A percentile compares a stretch with the other conserved stretches of the same genome.
These are phyloP conservation scores for Oxygymnocypris stewartii DNA, from an alignment of 2,113 vertebrate genomes.

Conservation along the genomic window DNA sequence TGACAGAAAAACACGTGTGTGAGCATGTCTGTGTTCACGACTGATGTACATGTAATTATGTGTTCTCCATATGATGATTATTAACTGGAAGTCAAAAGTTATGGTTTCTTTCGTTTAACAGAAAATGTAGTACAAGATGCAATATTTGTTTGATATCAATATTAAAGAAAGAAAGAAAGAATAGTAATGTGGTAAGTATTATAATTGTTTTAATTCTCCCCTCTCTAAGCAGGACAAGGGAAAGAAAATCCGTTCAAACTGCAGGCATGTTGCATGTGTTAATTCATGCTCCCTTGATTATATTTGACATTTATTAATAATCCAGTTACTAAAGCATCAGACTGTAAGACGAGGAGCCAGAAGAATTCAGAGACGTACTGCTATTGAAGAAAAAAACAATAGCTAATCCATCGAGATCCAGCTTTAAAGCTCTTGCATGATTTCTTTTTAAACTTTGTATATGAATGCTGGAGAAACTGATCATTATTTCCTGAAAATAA, in stretches of 20 bases:
- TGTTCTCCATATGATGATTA: not conserved
- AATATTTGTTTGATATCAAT: not conserved
- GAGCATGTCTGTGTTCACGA: not conserved
- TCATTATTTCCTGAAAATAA: not conserved
- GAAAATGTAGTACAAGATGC: not conserved
- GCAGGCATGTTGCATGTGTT: not conserved
- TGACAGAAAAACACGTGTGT: not conserved
- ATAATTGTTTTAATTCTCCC: not conserved
- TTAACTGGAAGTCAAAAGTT: not conserved
- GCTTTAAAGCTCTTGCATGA: not conserved
- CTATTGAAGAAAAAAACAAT: not conserved
- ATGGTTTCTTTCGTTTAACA: not conserved
- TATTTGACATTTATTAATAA: conserved; percentile 2
- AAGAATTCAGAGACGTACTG: not conserved
- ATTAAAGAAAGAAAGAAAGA: no score
- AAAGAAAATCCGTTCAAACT: not conserved
- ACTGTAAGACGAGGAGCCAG: not conserved
- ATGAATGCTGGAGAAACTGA: not conserved
- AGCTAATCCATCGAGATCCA: not conserved
- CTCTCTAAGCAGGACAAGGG: not conserved
- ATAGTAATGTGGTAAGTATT: no score
- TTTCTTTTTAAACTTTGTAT: not conserved
- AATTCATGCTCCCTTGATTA: not conserved
- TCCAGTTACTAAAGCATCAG: conserved; percentile 21
- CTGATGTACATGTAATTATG: not conserved